Evolutionary conservation across 2,888 invertebrate species (phyloP).

Genomic region (Malthinus flaveolus): DNA sequence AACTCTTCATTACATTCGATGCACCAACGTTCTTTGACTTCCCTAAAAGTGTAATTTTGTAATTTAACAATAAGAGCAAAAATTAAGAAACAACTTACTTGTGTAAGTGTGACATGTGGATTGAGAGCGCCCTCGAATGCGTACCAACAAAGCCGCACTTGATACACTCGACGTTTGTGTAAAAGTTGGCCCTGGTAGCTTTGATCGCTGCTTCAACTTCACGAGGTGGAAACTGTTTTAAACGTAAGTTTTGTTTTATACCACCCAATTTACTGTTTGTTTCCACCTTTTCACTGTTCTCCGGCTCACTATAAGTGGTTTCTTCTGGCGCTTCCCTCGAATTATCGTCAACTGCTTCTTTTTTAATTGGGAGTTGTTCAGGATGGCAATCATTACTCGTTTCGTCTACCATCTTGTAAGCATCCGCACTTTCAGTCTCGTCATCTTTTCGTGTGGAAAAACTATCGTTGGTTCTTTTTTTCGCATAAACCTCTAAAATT

Average conservation of each 20-base stretch:
- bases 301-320: neutral
- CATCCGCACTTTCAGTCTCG: too few species aligned
- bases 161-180: constrained; percentile 38
- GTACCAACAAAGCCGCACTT: constrained; percentile 40
- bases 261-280: constrained; percentile 4
- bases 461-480: neutral
- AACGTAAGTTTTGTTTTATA: constrained; percentile 23
- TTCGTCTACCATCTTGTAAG: too few species aligned
- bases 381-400: too few species aligned
- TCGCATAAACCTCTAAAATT: constrained; percentile 23
- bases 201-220: constrained; percentile 40
- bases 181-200: constrained; percentile 32
- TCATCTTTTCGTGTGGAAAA: too few species aligned
- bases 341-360: neutral
- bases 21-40: constrained; percentile 44
- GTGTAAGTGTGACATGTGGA: constrained; percentile 45
- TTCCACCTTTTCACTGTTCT: neutral
- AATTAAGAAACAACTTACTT: constrained; percentile 36
- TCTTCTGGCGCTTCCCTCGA: neutral
- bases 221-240: constrained; percentile 34
- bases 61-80: neutral
- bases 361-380: too few species aligned
- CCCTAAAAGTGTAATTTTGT: constrained; percentile 42
- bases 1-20: constrained; percentile 40
- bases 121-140: constrained; percentile 40